Conservation (phyloP, 2,888 invertebrate genomes). For the Polydrusus pterygomalis region DNA sequence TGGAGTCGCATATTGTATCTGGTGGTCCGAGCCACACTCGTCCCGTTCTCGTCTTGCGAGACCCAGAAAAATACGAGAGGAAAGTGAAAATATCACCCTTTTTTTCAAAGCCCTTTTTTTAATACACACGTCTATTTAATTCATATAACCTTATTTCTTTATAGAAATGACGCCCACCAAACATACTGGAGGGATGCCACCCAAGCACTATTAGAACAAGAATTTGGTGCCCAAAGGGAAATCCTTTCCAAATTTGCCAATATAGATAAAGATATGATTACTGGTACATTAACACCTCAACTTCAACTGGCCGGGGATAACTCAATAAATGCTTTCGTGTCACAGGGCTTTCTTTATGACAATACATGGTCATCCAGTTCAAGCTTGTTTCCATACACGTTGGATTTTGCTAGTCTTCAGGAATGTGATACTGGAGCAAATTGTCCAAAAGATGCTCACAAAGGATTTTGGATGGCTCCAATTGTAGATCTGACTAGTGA, state of each 20-base stretch:
- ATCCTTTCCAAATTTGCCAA: slow-evolving; percentile 68
- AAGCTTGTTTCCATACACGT: slow-evolving; percentile 80
- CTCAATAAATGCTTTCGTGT: slow-evolving; percentile 75
- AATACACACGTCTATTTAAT: too few relatives aligned
- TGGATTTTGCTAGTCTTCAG: slow-evolving; percentile 76
- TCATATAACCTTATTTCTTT: slow-evolving; percentile 17
- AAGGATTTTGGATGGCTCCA: slow-evolving; percentile 80
- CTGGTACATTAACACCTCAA: slow-evolving; percentile 74
- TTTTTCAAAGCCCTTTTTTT: too few relatives aligned
- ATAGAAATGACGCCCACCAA: slow-evolving; percentile 60
- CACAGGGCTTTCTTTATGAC: slow-evolving; percentile 76
- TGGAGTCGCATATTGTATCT: too few relatives aligned
- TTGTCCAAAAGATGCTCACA: slow-evolving; percentile 76
- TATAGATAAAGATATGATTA: slow-evolving; percentile 65
- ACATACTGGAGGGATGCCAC: slow-evolving; percentile 67
- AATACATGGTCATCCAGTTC: slow-evolving; percentile 76
- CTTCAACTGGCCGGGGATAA: slow-evolving; percentile 76
- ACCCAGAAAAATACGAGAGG: too few relatives aligned
- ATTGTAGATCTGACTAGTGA: slow-evolving; percentile 76
- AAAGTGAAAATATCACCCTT: too few relatives aligned
- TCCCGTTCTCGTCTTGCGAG: too few relatives aligned
- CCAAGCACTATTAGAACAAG: slow-evolving; percentile 62
- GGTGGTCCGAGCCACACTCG: too few relatives aligned
- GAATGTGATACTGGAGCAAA: slow-evolving; percentile 74
- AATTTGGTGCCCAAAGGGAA: slow-evolving; percentile 68